Base-by-base conservation (phyloP, 2,797 vertebrate species). In the Melanotaenia trifasciata region DNA sequence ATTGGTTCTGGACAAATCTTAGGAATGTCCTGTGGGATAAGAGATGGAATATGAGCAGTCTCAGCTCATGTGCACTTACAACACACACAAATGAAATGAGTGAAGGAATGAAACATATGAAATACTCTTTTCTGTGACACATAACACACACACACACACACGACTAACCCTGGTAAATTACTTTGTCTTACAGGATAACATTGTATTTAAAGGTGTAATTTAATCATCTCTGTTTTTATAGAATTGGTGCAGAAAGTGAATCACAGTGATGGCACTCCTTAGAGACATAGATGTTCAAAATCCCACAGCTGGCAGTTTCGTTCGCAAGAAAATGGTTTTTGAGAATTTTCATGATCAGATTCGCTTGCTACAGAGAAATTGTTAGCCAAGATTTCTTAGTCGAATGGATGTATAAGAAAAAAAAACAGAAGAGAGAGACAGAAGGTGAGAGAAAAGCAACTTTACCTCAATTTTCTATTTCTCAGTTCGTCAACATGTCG, bases 181-280 rank as follows among this genome's bases (percentile, higher is more conserved):
- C 57, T 81, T 81, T 80, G 87, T 87, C 84, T 84, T 83, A 80
- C 79, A 79, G 74, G 74, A 84, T 80, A 74, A 83, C 77, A 90
- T 89, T 83, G 72, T 64, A 84, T 90, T 89, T 80, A 76, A 80
- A 88, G 81, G 76, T 87, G 82, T 88, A 88, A 89, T 92, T 88
- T 83, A 87, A 93, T 89, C 20, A 22, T 80, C 78, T 32, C 57
- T 64, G 51, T 60, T 56, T 70, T 53, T 70, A 61, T 53, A 28
- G 51, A 83, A 81, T 75, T 47, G 70, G 20, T 67, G 59, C 1
- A 5, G 67, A 80, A 84, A 84, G 69, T 63, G 64, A 87, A 76
- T 85, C 75, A 61, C 61, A 3, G 53, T n/a, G 43, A 58, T 33
- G 47, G 64, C 9, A 5, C 72, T 79, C 80, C 76, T 85, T 8